Conservation (phyloP, 1,140 invertebrate genomes). For the Drosophila nannoptera region DNA sequence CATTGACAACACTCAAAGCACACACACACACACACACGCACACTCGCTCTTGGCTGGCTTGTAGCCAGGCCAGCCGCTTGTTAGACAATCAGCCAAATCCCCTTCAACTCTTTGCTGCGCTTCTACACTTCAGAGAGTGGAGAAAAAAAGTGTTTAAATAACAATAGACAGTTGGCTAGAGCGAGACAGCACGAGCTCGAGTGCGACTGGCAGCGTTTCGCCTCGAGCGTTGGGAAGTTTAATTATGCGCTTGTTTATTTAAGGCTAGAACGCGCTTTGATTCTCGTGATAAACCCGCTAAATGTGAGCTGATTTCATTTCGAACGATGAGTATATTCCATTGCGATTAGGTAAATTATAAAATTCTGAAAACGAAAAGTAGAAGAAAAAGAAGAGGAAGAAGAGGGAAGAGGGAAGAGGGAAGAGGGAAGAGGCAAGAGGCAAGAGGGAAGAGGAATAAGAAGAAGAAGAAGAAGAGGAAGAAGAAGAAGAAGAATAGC, state of each 20-base stretch:
- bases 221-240: conserved; percentile 37
- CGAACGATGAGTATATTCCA: too few relatives aligned
- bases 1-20: conserved; percentile 55
- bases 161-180: conserved; percentile 17
- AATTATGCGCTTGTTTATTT: conserved; percentile 63
- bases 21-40: not conserved
- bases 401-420: too few relatives aligned
- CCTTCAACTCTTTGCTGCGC: conserved; percentile 11
- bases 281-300: not conserved
- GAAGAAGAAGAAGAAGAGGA: too few relatives aligned
- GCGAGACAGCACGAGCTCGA: not conserved
- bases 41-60: conserved; percentile 1
- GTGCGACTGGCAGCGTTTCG: conserved; percentile 6
- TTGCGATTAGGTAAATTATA: too few relatives aligned
- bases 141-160: conserved; percentile 4
- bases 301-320: not conserved
- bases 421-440: too few relatives aligned
- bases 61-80: conserved; percentile 9
- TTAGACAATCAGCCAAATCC: conserved; percentile 6
- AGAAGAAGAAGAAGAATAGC: too few relatives aligned
- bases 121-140: not conserved
- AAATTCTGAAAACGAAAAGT: too few relatives aligned
- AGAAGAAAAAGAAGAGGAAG: too few relatives aligned
- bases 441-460: too few relatives aligned
- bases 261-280: conserved; percentile 49